Base-by-base conservation (phyloP, 2,113 vertebrate species). In the Pteronura brasiliensis region DNA sequence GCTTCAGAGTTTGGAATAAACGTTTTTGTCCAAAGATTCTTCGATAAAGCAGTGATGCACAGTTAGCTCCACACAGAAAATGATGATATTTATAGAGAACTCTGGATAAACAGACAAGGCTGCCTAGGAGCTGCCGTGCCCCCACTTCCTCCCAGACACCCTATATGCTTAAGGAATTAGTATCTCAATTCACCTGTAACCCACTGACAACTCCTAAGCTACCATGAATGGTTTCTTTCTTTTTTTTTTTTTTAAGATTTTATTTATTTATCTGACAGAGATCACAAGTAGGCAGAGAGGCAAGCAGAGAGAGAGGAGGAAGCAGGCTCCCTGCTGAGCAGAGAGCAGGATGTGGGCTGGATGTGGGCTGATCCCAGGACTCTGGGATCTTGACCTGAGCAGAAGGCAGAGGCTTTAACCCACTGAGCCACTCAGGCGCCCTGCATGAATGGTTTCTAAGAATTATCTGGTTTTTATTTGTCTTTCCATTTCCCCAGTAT, bases 1-100 rank as follows among this genome's bases (percentile, higher is more conserved):
- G 69, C 31, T 52, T 95, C 69, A 74, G 79, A 89, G 34, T 95
- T 77, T 94, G 77, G 27, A 93, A 87, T 83, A 93, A 83, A 67
- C 20, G 4, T 79, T 86, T 91, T 90, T 57, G 44, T 96, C 27
- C 27, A 63, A 25, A 88, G 52, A 44, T 14, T 39, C 20, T 77
- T 72, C 34, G 93, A 52, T 96, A 76, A 82, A 96, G 15, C 42
- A 71, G 11, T 80, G 80, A 79, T 80, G 93, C 61, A 67, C 27
- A 47, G 65, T 89, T 85, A 94, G 23, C 7, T 95, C 57, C 34
- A 52, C 52, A 74, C 27, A 92, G 88, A 92, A 96, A 72, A 65
- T 29, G 39, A 25, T 74, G 44, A 34, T 93, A 39, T 93, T 80
- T 95, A 39, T 69, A 72, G 83, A 61, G 55, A 94, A 83, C 52